Evolutionary conservation across 2,888 invertebrate species (phyloP).

Genomic region (Caenorhabditis doughertyi): DNA sequence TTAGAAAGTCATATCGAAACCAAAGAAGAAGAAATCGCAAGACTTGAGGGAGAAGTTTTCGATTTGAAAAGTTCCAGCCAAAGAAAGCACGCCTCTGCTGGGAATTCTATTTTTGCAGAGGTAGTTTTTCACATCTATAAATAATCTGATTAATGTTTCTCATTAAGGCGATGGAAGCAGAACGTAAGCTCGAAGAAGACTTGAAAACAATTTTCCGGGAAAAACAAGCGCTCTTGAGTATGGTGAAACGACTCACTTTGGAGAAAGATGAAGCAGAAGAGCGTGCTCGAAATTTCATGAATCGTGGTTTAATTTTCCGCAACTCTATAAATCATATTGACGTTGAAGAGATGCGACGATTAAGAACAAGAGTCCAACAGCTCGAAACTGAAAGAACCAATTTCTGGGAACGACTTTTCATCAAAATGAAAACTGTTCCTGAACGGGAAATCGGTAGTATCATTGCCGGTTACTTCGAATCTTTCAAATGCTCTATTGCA

Average conservation of each 20-base stretch:
- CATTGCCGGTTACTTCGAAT: constrained; percentile 34
- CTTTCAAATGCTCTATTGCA: constrained; percentile 46
- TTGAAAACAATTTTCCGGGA: constrained; percentile 22
- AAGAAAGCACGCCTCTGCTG: constrained; percentile 14
- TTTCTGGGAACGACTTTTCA: constrained; percentile 50
- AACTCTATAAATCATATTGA: constrained; percentile 37
- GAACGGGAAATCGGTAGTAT: constrained; percentile 45
- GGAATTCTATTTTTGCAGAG: constrained; percentile 59
- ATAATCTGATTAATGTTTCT: background rate
- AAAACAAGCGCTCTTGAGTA: constrained; percentile 14
- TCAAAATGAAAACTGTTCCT: constrained; percentile 24
- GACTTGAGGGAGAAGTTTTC: constrained; percentile 56
- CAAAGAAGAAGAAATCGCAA: constrained; percentile 34
- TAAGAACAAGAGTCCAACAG: constrained; percentile 21
- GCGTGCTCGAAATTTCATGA: constrained; percentile 20
- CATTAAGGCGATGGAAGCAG: constrained; percentile 60
- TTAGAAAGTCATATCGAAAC: constrained; percentile 48
- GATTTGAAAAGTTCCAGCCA: constrained; percentile 35
- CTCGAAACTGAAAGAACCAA: constrained; percentile 37
- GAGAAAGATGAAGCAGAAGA: constrained; percentile 59
- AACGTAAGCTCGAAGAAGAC: constrained; percentile 46
- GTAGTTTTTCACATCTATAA: background rate
- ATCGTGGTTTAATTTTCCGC: constrained; percentile 24
- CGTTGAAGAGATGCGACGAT: constrained; percentile 31
- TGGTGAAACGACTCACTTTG: constrained; percentile 30